phyloP scores from a whole-genome alignment of 2,113 vertebrate genomes.

The Menidia beryllina region DNA sequence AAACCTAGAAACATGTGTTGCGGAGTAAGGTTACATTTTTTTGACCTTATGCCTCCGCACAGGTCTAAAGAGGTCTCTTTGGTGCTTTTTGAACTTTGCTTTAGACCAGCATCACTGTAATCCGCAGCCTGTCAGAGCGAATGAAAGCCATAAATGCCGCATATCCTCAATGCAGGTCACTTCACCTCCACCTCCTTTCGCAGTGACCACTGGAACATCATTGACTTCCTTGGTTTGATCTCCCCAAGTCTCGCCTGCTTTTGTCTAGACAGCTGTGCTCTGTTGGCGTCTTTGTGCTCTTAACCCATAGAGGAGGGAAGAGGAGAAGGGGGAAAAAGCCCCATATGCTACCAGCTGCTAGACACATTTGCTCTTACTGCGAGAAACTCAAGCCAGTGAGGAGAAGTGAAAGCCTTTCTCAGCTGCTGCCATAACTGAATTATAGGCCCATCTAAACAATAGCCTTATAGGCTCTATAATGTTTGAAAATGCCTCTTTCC shows the following conservation, averaged over 20 bases:
- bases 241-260: conserved; percentile 55
- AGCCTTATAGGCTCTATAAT: conserved; percentile 36
- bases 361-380: conserved; percentile 61
- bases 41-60: conserved; percentile 8
- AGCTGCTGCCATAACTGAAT: conserved; percentile 57
- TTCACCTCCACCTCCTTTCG: conserved; percentile 25
- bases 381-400: conserved; percentile 54
- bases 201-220: conserved; percentile 46
- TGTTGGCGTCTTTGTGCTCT: conserved; percentile 71
- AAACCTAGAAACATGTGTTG: conserved; percentile 60
- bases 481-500: conserved; percentile 46
- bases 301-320: conserved; percentile 38
- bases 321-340: conserved; percentile 38
- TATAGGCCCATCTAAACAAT: conserved; percentile 52
- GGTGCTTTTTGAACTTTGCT: conserved; percentile 31
- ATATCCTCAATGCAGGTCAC: background rate
- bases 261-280: conserved; percentile 80
- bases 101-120: conserved; percentile 8
- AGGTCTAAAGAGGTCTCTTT: conserved; percentile 8
- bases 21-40: conserved; percentile 59
- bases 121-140: background rate
- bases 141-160: conserved; percentile 9
- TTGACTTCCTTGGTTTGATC: conserved; percentile 43
- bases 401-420: conserved; percentile 32
- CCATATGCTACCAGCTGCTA: conserved; percentile 77